A percentile compares a stretch with the other conserved stretches of the same genome.
Evolutionary conservation across 2,797 vertebrate genomes (phyloP).

Genomic region (Hemibagrus guttatus): DNA sequence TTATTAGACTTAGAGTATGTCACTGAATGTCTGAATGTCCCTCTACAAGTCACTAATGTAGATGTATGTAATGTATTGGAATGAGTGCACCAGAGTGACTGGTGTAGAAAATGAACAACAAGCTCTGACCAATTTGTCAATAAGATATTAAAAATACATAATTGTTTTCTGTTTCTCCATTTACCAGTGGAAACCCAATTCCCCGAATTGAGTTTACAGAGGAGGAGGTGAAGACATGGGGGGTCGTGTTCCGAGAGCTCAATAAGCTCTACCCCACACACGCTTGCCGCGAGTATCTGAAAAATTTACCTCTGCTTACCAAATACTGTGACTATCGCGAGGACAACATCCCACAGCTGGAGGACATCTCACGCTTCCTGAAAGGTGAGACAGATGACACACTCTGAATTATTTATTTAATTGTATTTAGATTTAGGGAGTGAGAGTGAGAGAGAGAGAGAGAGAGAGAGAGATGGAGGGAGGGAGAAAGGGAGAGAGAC

Average conservation of each 20-base stretch:
- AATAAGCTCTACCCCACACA: slow-evolving; percentile 93
- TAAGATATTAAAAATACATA: background rate
- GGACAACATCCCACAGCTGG: slow-evolving; percentile 96
- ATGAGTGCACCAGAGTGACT: too few species aligned
- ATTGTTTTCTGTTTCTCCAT: background rate
- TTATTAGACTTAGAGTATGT: background rate
- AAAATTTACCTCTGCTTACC: slow-evolving; percentile 91
- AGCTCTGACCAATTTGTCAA: background rate
- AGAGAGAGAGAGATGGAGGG: background rate
- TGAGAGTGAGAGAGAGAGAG: background rate
- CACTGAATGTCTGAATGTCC: background rate
- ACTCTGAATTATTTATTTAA: background rate
- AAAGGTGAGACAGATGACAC: slow-evolving; percentile 76
- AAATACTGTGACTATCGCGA: slow-evolving; percentile 92
- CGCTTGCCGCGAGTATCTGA: slow-evolving; percentile 94
- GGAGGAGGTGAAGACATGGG: slow-evolving; percentile 96
- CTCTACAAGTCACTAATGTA: background rate
- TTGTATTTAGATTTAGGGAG: background rate
- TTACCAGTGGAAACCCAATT: slow-evolving; percentile 86
- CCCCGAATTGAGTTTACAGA: slow-evolving; percentile 93
- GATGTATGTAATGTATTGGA: background rate
- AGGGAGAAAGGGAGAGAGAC: too few species aligned
- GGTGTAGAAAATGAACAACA: background rate
- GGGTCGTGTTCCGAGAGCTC: slow-evolving; percentile 92
- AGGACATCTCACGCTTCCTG: slow-evolving; percentile 94